phyloP scores from a whole-genome alignment of 2,888 invertebrate genomes.

The Plutella xylostella region DNA sequence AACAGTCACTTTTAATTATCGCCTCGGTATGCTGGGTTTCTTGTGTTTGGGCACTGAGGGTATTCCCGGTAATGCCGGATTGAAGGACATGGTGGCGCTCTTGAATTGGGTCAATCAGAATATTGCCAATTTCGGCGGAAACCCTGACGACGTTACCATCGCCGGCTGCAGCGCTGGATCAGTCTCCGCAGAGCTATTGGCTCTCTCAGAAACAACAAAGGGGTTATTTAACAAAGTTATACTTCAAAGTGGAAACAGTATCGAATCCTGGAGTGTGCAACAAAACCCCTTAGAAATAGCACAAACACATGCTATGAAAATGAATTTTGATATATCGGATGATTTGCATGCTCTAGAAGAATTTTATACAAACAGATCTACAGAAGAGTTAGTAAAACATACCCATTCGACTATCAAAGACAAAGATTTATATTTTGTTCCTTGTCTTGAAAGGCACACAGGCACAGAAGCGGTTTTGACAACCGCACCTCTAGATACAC shows the following conservation, averaged over 20 bases:
- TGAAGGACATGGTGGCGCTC: slow-evolving; percentile 13
- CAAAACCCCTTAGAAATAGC: slow-evolving; percentile 7
- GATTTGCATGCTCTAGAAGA: too few relatives aligned
- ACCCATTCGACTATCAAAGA: too few relatives aligned
- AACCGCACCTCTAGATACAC: slow-evolving; percentile 5
- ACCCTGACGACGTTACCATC: slow-evolving; percentile 12
- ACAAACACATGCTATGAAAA: too few relatives aligned
- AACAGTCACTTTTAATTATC: slow-evolving; percentile 9
- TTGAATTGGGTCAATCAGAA: slow-evolving; percentile 12
- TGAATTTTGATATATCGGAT: too few relatives aligned
- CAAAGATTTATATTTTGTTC: too few relatives aligned
- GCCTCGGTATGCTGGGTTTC: slow-evolving; percentile 10
- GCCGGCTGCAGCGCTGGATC: slow-evolving; percentile 12
- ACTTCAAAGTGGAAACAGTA: slow-evolving; percentile 6
- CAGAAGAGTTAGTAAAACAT: too few relatives aligned
- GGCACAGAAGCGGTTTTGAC: slow-evolving; percentile 1
- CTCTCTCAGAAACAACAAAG: slow-evolving; percentile 7
- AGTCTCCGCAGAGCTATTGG: slow-evolving; percentile 6
- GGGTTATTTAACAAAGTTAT: slow-evolving; percentile 12
- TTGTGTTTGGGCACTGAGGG: slow-evolving; percentile 11
- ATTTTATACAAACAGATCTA: too few relatives aligned
- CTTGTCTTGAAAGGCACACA: neutral
- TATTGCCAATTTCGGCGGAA: slow-evolving; percentile 12
- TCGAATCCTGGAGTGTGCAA: neutral
- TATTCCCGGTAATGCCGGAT: slow-evolving; percentile 14